Evolutionary conservation across 2,888 invertebrate species (phyloP).

Genomic region (Linnaemya tessellans): DNA sequence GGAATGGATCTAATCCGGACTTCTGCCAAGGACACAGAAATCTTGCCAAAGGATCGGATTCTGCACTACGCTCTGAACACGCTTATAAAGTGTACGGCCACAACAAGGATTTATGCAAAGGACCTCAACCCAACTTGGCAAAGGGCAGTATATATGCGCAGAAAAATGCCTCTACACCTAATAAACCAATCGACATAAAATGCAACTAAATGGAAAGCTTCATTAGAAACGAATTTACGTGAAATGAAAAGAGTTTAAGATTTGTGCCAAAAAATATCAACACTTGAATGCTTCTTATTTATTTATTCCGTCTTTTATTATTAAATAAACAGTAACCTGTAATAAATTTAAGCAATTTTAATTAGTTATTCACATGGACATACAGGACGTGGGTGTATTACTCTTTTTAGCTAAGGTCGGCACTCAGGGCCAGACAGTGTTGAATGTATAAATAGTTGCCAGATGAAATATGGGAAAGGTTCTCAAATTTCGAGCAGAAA

Average conservation of each 20-base stretch:
- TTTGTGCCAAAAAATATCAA: constrained; percentile 53
- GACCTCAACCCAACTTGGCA: constrained; percentile 88
- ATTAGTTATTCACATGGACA: too few species aligned
- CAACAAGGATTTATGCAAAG: constrained; percentile 87
- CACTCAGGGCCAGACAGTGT: too few species aligned
- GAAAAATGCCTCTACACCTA: constrained; percentile 82
- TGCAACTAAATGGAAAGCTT: constrained; percentile 78
- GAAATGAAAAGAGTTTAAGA: constrained; percentile 22
- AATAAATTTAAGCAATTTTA: neutral
- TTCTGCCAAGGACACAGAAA: constrained; percentile 84
- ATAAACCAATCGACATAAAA: constrained; percentile 80
- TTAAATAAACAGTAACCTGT: constrained; percentile 40
- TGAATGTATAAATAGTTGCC: too few species aligned
- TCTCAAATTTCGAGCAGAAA: too few species aligned
- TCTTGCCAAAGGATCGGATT: constrained; percentile 85
- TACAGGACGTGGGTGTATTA: too few species aligned
- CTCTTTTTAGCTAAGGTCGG: too few species aligned
- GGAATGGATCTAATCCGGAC: constrained; percentile 91
- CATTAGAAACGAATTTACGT: constrained; percentile 28
- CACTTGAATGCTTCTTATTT: constrained; percentile 49
- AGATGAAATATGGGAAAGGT: too few species aligned
- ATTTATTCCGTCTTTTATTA: constrained; percentile 52
- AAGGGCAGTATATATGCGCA: constrained; percentile 92
- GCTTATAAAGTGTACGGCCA: constrained; percentile 86
- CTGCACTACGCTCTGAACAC: constrained; percentile 83